Base-by-base conservation (phyloP, 2,888 invertebrate species). In the Eutolmus rufibarbis region DNA sequence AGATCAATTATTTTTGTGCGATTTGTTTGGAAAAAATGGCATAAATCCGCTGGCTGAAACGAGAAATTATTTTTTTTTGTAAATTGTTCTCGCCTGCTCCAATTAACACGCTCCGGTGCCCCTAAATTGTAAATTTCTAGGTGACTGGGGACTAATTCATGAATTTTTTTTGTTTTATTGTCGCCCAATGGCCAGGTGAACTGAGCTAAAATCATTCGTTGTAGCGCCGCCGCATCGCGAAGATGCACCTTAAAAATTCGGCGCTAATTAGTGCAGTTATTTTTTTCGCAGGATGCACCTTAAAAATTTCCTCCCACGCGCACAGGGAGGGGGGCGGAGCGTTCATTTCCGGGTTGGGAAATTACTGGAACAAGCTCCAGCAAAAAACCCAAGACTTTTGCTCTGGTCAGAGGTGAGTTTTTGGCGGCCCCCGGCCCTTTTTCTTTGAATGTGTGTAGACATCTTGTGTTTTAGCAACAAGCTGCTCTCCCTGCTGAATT, bases 401-500 rank as follows among this genome's bases (percentile, higher is more conserved):
- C 14, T 9, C 57, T 1, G 37, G 9, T 19, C 82, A 82, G 34
- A 82, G 37, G 82, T 82, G 37, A 78, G 28, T 19, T 34, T 34
- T 34, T 34, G 3, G 34, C 3, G 5, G 34, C 3, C 5, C 34
- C 34, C 3, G 3, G 34, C 3, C 34, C 34, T 40, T 40, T 40
- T 40, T 0, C 8, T 9, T 9, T 40, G 1, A 40, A 40, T 43
- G 12, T 19, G 34, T 46, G 1, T 16, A 23, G 3, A 46, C 23
- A 31, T 79, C 5, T 76, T 77, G 0, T 34, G 2, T 34, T 34
- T 34, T 1, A 34, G 34, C 81, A 90, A 91, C 46, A 93, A 92
- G 89, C 91, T 85, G 1, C 89, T 93, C 88, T 95, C 94, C 89
- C 91, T 95, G 86, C 91, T 95, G 12, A 95, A 94, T 90, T 91